phyloP scores from a whole-genome alignment of 2,797 vertebrate species.

The Sphenodon punctatus region DNA sequence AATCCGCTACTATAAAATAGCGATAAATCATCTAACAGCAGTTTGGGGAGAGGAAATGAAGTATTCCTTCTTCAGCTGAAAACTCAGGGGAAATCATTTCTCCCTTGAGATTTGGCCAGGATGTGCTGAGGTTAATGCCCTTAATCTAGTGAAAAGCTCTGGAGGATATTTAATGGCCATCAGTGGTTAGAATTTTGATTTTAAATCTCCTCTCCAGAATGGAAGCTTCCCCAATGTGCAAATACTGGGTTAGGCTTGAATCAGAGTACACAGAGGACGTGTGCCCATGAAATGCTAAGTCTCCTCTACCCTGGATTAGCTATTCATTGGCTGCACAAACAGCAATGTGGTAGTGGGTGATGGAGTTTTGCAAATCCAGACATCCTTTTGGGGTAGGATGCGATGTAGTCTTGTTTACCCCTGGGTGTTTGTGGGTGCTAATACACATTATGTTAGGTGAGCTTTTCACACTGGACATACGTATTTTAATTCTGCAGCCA shows the following conservation, averaged over 20 bases:
- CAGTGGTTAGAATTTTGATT: constrained; percentile 55
- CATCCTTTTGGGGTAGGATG: no score
- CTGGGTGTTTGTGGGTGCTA: no score
- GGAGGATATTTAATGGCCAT: constrained; percentile 60
- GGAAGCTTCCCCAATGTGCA: not conserved
- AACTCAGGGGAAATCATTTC: constrained; percentile 19
- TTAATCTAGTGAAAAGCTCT: constrained; percentile 35
- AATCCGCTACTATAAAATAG: constrained; percentile 10
- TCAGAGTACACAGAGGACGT: constrained; percentile 58
- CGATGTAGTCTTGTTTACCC: no score
- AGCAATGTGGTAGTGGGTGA: no score
- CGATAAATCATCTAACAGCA: constrained; percentile 2
- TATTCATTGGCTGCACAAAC: no score
- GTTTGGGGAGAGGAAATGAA: not conserved
- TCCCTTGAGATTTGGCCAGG: constrained; percentile 45
- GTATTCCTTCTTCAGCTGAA: constrained; percentile 17
- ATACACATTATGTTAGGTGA: no score
- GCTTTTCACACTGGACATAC: no score
- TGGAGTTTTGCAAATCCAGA: no score
- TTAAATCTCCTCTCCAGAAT: constrained; percentile 65
- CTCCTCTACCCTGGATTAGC: no score
- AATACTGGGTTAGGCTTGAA: constrained; percentile 50
- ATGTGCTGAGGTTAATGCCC: not conserved
- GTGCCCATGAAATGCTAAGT: constrained; percentile 37
- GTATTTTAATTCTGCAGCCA: no score